A percentile compares a stretch with the other conserved stretches of the same genome.
Evolutionary conservation across 2,888 invertebrate genomes (phyloP).

Genomic region (Deilephila elpenor): DNA sequence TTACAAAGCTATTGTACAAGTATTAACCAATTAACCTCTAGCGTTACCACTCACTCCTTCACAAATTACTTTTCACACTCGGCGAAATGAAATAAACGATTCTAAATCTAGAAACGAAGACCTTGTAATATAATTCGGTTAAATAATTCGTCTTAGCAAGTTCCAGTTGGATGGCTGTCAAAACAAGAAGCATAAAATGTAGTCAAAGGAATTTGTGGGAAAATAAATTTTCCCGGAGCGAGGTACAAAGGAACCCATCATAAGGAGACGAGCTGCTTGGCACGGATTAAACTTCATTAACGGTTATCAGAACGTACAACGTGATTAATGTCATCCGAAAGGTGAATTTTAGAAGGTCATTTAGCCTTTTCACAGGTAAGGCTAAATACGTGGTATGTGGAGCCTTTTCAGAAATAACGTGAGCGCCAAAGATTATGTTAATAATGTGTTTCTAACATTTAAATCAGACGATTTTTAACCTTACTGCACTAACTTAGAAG

Average conservation of each 20-base stretch:
- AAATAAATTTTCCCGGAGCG: not conserved
- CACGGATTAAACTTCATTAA: conserved; percentile 15
- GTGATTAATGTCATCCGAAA: not conserved
- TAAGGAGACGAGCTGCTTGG: not conserved
- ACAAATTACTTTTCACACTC: not conserved
- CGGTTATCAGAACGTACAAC: conserved; percentile 6
- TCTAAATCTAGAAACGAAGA: conserved; percentile 12
- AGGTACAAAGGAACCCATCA: not conserved
- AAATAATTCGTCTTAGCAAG: conserved; percentile 3
- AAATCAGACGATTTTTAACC: too few species aligned
- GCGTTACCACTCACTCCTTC: not conserved
- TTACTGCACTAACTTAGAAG: too few species aligned
- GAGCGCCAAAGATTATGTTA: too few species aligned
- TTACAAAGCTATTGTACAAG: not conserved
- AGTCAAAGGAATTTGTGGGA: conserved; percentile 15
- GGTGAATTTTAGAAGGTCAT: not conserved
- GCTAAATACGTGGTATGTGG: not conserved
- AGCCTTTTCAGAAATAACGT: too few species aligned
- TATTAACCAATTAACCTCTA: not conserved
- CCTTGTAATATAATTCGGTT: conserved; percentile 5
- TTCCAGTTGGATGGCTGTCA: conserved; percentile 18
- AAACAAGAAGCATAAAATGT: conserved; percentile 21
- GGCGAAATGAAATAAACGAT: not conserved
- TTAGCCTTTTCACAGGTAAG: too few species aligned
- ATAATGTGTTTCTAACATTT: too few species aligned